Conservation (phyloP, 2,797 vertebrate species). For the Phoebastria nigripes region DNA sequence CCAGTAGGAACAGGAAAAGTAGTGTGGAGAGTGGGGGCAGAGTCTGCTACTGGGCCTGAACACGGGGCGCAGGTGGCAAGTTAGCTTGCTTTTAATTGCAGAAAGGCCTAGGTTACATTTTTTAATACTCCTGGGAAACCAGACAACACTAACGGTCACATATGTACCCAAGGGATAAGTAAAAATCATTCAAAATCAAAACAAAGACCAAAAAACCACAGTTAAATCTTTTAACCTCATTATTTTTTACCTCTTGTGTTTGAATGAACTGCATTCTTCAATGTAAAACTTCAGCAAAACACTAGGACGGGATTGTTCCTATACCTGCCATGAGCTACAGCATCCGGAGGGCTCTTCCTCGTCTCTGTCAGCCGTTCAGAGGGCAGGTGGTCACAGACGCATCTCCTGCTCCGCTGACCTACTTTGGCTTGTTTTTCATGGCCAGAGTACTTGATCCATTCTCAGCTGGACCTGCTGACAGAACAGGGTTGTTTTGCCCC, state of each 20-base stretch:
- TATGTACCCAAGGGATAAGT: neutral
- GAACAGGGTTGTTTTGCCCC: neutral
- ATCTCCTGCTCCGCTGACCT: neutral
- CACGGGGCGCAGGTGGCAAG: neutral
- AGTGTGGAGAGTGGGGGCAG: neutral
- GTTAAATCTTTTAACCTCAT: neutral
- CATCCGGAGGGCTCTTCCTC: neutral
- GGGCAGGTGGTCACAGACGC: neutral
- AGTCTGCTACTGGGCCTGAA: neutral
- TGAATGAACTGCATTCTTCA: neutral
- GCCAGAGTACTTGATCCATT: neutral
- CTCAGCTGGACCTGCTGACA: neutral
- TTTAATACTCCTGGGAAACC: neutral
- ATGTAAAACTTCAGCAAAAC: neutral
- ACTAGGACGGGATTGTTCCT: neutral
- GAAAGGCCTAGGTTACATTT: neutral
- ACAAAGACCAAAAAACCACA: neutral
- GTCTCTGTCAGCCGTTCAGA: neutral
- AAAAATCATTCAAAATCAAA: conserved; percentile 8
- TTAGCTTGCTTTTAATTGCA: neutral
- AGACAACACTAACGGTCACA: neutral
- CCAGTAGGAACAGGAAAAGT: neutral
- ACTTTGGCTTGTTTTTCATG: neutral
- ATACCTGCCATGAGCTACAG: neutral
- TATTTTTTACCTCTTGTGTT: neutral